phyloP scores from a whole-genome alignment of 2,113 vertebrate genomes.

The Mormyrus iriodes region DNA sequence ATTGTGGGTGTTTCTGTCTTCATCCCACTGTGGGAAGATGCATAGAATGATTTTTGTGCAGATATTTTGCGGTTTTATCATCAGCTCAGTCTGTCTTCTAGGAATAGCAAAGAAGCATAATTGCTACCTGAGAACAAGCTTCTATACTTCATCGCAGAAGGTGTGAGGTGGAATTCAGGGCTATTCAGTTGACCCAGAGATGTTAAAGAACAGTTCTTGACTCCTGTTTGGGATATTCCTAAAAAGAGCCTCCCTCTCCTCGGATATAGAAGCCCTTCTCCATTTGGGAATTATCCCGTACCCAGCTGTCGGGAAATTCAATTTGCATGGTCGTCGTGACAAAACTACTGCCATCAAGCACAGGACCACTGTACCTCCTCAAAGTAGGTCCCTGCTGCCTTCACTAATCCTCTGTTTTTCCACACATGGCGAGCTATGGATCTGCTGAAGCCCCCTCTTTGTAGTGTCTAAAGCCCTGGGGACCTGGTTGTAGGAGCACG shows the following conservation, averaged over 20 bases:
- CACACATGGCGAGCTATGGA: not conserved
- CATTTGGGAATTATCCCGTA: conserved; percentile 43
- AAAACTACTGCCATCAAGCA: not conserved
- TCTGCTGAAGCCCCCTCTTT: not conserved
- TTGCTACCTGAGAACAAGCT: not conserved
- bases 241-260: not conserved
- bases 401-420: not conserved
- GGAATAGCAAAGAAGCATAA: not conserved
- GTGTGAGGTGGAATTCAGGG: not conserved
- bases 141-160: not conserved
- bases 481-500: conserved; percentile 31
- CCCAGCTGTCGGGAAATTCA: conserved; percentile 28
- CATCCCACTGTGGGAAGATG: not conserved
- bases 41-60: not conserved
- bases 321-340: not conserved
- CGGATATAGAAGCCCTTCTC: conserved; percentile 29
- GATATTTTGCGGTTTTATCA: not conserved
- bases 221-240: not conserved
- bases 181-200: not conserved
- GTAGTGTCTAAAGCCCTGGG: conserved; percentile 27
- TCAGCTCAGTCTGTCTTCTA: not conserved
- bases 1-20: too few relatives aligned
- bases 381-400: not conserved
- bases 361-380: not conserved
- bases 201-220: not conserved